These are phyloP conservation scores for Meriones psammophilus DNA, from an alignment of 2,797 vertebrate species.

Conservation along the genomic window DNA sequence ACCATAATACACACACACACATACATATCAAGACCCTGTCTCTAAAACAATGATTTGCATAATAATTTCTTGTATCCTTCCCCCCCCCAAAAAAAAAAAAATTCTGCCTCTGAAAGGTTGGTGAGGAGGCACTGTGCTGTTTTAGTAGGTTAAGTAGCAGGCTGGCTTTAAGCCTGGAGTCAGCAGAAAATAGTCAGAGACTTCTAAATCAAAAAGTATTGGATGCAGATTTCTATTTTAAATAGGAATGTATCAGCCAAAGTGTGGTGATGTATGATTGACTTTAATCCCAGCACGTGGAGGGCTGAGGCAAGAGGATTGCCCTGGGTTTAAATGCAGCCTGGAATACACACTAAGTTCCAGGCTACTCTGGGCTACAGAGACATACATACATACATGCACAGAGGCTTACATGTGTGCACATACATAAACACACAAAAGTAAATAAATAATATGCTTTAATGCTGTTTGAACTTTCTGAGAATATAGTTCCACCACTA, in stretches of 20 bases:
- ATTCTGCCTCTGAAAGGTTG: slow-evolving; percentile 19
- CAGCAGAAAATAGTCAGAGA: slow-evolving; percentile 66
- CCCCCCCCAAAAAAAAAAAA: no score
- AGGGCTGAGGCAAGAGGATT: neutral
- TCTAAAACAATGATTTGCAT: neutral
- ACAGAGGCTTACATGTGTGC: neutral
- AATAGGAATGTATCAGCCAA: slow-evolving; percentile 14
- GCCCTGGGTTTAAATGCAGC: neutral
- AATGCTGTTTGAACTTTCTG: slow-evolving; percentile 53
- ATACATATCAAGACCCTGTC: neutral
- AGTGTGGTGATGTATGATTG: neutral
- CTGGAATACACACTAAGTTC: neutral
- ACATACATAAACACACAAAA: neutral
- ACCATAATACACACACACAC: neutral
- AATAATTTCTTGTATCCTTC: neutral
- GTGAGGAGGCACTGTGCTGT: neutral
- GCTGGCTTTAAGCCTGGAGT: slow-evolving; percentile 51
- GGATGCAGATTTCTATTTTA: slow-evolving; percentile 69
- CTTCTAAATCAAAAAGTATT: slow-evolving; percentile 66
- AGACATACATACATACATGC: neutral
- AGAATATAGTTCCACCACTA: slow-evolving; percentile 59
- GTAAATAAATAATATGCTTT: neutral
- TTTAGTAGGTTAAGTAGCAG: slow-evolving; percentile 37
- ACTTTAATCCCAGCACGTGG: no score
- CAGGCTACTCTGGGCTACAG: neutral